These are phyloP conservation scores for Phrynocephalus guinanensis DNA, from an alignment of 2,797 vertebrate species.

Conservation along the genomic window DNA sequence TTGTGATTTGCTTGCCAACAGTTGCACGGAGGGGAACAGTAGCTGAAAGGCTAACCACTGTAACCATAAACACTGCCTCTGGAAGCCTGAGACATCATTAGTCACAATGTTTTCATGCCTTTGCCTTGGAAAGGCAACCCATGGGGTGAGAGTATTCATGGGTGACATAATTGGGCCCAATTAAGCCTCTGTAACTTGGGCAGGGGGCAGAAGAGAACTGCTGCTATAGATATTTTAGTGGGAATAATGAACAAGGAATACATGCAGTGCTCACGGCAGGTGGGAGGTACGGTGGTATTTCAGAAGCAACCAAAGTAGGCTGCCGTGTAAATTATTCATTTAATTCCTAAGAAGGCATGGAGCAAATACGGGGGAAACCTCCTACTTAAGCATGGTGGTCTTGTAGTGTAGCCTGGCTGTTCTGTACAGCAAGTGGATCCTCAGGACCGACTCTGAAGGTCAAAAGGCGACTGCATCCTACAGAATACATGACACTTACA, in stretches of 20 bases:
- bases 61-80: conserved; percentile 17
- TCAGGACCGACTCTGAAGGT: not conserved
- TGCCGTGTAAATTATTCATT: conserved; percentile 9
- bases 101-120: conserved; percentile 5
- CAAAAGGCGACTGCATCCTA: not conserved
- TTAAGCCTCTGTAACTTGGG: conserved; percentile 15
- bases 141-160: not conserved
- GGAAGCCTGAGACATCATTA: conserved; percentile 32
- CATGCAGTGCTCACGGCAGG: not conserved
- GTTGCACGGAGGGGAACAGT: not conserved
- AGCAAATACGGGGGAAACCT: not conserved
- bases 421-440: not conserved
- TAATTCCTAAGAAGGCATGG: not conserved
- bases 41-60: conserved; percentile 2
- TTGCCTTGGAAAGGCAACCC: conserved; percentile 32
- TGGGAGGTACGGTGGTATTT: conserved; percentile 9
- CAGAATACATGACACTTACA: not conserved
- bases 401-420: not conserved
- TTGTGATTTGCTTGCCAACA: not conserved
- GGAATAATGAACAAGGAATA: not conserved
- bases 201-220: not conserved
- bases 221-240: not conserved
- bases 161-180: conserved; percentile 5
- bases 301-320: not conserved
- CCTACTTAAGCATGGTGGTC: not conserved